These are phyloP conservation scores for Merops nubicus DNA, from an alignment of 2,113 vertebrate genomes.

Conservation along the genomic window DNA sequence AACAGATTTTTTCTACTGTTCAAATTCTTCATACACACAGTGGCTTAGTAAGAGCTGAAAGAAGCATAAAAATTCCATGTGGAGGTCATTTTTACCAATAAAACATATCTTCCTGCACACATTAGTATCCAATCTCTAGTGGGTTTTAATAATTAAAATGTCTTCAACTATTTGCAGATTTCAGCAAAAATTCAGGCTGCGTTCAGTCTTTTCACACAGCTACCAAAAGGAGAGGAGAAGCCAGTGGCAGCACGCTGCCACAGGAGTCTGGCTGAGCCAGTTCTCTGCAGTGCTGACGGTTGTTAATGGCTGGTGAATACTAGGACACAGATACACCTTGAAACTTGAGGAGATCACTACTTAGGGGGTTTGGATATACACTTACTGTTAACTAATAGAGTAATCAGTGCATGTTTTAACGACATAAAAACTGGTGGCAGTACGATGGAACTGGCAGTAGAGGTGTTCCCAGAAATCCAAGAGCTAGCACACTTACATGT, in stretches of 20 bases:
- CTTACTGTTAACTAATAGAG: neutral
- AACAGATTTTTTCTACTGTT: neutral
- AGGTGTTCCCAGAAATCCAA: neutral
- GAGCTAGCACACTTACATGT: conserved; percentile 79
- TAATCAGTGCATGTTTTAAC: neutral
- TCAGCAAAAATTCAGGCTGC: neutral
- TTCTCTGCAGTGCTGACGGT: neutral
- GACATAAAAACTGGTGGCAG: neutral
- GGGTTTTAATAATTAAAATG: neutral
- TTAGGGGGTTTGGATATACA: neutral
- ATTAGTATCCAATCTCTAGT: neutral
- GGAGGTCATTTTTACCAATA: neutral
- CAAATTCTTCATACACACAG: neutral
- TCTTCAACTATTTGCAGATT: neutral
- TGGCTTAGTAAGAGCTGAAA: neutral
- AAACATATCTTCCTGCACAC: neutral
- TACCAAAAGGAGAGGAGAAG: neutral
- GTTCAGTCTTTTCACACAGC: neutral
- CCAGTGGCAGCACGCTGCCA: too few species aligned
- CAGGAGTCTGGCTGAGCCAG: too few species aligned
- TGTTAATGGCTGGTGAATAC: neutral
- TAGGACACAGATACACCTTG: neutral
- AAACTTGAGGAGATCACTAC: neutral
- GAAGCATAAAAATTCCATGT: neutral
- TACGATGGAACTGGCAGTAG: neutral